A percentile compares a stretch with the other conserved stretches of the same genome.
Conservation (phyloP, 2,888 invertebrate species). For the Hirtodrosophila duncani region DNA sequence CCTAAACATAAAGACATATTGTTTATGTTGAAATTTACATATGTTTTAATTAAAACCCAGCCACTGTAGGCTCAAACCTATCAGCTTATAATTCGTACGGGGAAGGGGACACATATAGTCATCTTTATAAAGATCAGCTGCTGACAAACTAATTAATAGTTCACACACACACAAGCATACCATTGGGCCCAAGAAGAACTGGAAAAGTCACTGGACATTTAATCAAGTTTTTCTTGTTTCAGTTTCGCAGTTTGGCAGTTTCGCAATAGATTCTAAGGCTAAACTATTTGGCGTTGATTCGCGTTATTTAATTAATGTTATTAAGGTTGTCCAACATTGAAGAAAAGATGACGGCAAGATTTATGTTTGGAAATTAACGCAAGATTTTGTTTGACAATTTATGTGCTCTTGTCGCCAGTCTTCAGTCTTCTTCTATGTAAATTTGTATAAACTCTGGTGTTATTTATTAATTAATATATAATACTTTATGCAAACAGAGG, state of each 20-base stretch:
- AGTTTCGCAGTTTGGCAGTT: slow-evolving; percentile 5
- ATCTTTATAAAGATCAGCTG: slow-evolving; percentile 4
- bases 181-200: slow-evolving; percentile 27
- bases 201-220: slow-evolving; percentile 30
- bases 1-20: slow-evolving; percentile 13
- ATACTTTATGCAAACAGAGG: slow-evolving; percentile 12
- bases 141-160: slow-evolving; percentile 25
- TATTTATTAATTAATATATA: slow-evolving; percentile 23
- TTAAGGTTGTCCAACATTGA: slow-evolving; percentile 18
- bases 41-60: slow-evolving; percentile 17
- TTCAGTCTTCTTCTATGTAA: slow-evolving; percentile 20
- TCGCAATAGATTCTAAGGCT: slow-evolving; percentile 55
- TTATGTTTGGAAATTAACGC: slow-evolving; percentile 29
- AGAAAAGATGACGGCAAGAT: slow-evolving; percentile 22
- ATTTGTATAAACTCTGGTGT: slow-evolving; percentile 12
- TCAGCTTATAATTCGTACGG: slow-evolving; percentile 11
- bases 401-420: slow-evolving; percentile 15
- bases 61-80: not conserved
- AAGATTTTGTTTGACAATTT: slow-evolving; percentile 25
- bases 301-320: slow-evolving; percentile 45
- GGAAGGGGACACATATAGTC: slow-evolving; percentile 14
- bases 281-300: slow-evolving; percentile 39
- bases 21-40: slow-evolving; percentile 17
- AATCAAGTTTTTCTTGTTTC: slow-evolving; percentile 54
- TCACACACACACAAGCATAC: slow-evolving; percentile 28